Base-by-base conservation (phyloP, 2,888 invertebrate genomes). In the Enchytraeus crypticus region DNA sequence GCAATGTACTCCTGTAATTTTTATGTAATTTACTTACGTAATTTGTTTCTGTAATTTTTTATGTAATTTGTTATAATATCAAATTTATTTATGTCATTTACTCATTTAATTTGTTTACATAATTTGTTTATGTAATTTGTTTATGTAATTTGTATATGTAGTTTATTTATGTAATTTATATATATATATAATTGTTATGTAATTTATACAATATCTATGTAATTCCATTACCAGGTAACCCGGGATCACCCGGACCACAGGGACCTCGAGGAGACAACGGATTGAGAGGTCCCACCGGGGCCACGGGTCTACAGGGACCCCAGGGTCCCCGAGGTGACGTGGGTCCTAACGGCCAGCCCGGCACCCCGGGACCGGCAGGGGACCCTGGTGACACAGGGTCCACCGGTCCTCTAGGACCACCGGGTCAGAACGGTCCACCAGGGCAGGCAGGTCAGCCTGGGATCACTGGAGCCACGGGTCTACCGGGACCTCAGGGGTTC, bases 341-440 rank as follows among this genome's bases (percentile, higher is more conserved):
- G 27, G 58, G 57, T 30, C 8, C n/a, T n/a, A 32, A 57, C 5
- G 57, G 57, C 21, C 47, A 27, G 27, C n/a, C 30, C 2, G 57
- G 57, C 3, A 29, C 57, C 23, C n/a, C 34, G 21, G 66, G 66
- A 26, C n/a, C 57, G n/a, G 30, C 49, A 30, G 59, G 63, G 27
- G 55, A 29, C 5, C 1, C 57, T 51, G 70, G 64, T 38, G 33
- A 47, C n/a, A 8, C 47, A 21, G 63, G 63, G 5, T 21, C 32
- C 11, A 32, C 54, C 5, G 65, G 65, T 29, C 45, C 5, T 29
- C 23, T 29, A 46, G 64, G 66, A 45, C 54, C 56, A 73, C 88
- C 89, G 8, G 92, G 92, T 32, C 56, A 57, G 27, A 45, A 47
- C 26, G 66, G 66, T 34, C 46, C 58, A 18, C 38, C 57, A 47